Evolutionary conservation across 2,797 vertebrate species (phyloP), one percentile per base, ranked within the genome.

Genomic region (Artibeus jamaicensis): DNA sequence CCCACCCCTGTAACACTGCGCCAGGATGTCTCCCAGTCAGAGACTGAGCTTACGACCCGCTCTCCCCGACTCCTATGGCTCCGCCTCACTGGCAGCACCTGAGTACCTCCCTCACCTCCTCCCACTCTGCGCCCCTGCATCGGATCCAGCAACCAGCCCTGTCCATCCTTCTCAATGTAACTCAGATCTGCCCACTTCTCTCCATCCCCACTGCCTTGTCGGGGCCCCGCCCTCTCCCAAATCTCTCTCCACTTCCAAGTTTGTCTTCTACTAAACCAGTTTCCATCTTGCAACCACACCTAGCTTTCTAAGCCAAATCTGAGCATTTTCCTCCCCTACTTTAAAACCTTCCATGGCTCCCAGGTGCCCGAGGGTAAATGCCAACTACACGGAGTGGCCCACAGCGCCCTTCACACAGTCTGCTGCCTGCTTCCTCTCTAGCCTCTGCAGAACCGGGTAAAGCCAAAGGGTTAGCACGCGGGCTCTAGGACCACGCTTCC

Each of bases 31-130:
- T 29, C 53, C 15, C 42, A 8, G 2, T 19, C 32, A 32, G 34
- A 67, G 50, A 50, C 16, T 29, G 46, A 84, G 68, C 68, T 46
- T 48, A 29, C 2, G 16, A 24, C 50, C 3, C 1, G 2, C 44
- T 1, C 44, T 1, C 6, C 2, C 37, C 81, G 1, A 1, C 32
- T n/a, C 18, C 59, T 16, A 6, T 5, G 32, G 67, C 14, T 29
- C 53, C 59, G 4, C 26, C 71, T 48, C 53, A 12, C 37, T 2
- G 14, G 42, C 48, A 26, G n/a, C 9, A 37, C 37, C 46, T 11
- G 9, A 22, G 46, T 12, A 55, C 42, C 67, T 93, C 68, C 8
- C 10, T 67, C 26, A 29, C 37, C 24, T 39, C 39, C 32, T 77
- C 21, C 42, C 67, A 71, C 55, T 70, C 67, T 59, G 53, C 34